Conservation (phyloP, 2,888 invertebrate species). For the Trilocha varians region DNA sequence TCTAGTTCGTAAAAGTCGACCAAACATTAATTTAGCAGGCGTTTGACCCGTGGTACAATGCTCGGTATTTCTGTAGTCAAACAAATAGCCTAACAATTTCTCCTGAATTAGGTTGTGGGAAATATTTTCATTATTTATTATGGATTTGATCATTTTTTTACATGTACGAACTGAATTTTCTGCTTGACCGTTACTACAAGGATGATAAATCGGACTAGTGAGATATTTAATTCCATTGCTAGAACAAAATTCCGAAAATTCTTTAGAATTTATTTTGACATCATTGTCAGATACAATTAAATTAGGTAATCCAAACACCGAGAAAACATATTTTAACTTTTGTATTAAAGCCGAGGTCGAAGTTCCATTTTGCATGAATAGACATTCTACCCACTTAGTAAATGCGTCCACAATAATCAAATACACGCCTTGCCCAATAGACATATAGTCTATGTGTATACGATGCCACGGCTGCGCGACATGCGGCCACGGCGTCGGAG, state of each 20-base stretch:
- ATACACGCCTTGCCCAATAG: constrained; percentile 9
- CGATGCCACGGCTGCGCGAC: constrained; percentile 10
- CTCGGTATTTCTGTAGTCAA: constrained; percentile 15
- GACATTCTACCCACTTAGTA: too few species aligned
- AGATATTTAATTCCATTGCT: constrained; percentile 13
- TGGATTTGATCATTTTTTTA: constrained; percentile 16
- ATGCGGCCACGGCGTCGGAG: constrained; percentile 13
- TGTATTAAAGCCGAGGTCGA: too few species aligned
- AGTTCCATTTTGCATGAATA: too few species aligned
- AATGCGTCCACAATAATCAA: constrained; percentile 3
- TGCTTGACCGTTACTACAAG: constrained; percentile 9
- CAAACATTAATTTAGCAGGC: constrained; percentile 16
- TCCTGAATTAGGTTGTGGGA: neutral
- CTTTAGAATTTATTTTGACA: constrained; percentile 3
- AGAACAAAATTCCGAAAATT: constrained; percentile 13
- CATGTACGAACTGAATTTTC: constrained; percentile 12
- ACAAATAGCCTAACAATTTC: constrained; percentile 11
- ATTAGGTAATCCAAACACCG: constrained; percentile 11
- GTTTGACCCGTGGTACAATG: constrained; percentile 14
- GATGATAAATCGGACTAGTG: constrained; percentile 17
- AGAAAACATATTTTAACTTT: too few species aligned
- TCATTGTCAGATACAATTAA: constrained; percentile 11
- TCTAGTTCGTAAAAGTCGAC: constrained; percentile 12
- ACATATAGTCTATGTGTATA: constrained; percentile 16
- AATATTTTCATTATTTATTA: constrained; percentile 6